Conservation (phyloP, 35 echinoderm and acorn worm species). For the Apostichopus japonicus region DNA sequence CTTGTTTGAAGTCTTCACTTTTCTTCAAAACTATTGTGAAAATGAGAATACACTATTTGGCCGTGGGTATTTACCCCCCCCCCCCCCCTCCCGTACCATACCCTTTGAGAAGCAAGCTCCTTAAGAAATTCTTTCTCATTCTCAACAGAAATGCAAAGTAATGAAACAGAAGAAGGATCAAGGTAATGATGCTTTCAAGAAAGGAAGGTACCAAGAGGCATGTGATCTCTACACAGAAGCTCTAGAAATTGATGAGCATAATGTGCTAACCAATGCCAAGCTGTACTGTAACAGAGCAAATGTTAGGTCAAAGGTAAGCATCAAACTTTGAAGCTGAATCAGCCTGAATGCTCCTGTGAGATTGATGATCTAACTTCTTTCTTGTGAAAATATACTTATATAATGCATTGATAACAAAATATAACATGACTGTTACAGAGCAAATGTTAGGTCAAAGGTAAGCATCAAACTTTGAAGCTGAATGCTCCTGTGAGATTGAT, state of each 20-base stretch:
- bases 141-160: conserved; percentile 88
- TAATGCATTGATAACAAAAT: no score
- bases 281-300: conserved; percentile 93
- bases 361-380: no score
- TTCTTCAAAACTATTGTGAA: no score
- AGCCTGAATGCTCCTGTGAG: no score
- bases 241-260: conserved; percentile 81
- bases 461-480: not conserved
- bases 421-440: conserved; percentile 73
- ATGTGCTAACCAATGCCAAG: conserved; percentile 95
- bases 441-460: conserved; percentile 85
- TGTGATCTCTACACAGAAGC: conserved; percentile 90
- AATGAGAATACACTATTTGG: no score
- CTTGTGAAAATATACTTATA: no score
- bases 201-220: conserved; percentile 70
- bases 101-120: no score
- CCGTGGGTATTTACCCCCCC: no score
- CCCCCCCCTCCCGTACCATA: no score
- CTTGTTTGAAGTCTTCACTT: no score
- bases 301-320: conserved; percentile 82
- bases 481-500: no score
- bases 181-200: conserved; percentile 90
- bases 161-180: conserved; percentile 93
- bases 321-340: not conserved
- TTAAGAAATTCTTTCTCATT: conserved; percentile 22